Evolutionary conservation across 2,888 invertebrate genomes (phyloP).

Genomic region (Amblyjoppa proteus): DNA sequence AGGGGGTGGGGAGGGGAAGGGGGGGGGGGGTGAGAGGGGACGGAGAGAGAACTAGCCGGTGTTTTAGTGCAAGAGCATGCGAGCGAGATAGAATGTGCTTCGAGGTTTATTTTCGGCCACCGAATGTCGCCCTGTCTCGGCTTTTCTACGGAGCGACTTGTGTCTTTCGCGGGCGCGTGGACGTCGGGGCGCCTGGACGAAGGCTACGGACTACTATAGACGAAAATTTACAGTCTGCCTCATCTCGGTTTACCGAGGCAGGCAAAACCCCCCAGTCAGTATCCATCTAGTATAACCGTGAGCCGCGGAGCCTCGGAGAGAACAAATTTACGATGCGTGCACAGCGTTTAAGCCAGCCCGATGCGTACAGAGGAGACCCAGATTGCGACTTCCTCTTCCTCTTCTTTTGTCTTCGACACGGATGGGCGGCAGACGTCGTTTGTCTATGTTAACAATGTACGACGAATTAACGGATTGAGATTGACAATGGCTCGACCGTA

Average conservation of each 20-base stretch:
- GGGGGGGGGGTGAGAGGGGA: not conserved
- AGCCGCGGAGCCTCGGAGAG: constrained; percentile 12
- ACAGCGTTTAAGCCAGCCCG: not conserved
- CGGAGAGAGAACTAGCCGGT: not conserved
- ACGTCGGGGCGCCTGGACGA: constrained; percentile 55
- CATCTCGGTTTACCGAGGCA: not conserved
- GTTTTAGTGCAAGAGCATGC: constrained; percentile 39
- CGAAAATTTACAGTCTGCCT: constrained; percentile 13
- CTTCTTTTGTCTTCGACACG: constrained; percentile 56
- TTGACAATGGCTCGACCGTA: not conserved
- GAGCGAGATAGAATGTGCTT: constrained; percentile 72
- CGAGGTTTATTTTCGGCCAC: constrained; percentile 82
- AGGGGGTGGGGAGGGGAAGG: constrained; percentile 3
- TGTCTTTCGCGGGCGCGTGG: constrained; percentile 33
- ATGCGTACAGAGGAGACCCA: constrained; percentile 7
- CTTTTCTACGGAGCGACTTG: constrained; percentile 63
- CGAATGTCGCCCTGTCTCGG: constrained; percentile 75
- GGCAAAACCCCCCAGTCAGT: constrained; percentile 16
- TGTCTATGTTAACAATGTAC: constrained; percentile 4
- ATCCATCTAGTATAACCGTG: not conserved
- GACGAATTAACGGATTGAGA: not conserved
- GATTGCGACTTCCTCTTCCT: constrained; percentile 56
- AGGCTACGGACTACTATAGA: constrained; percentile 27
- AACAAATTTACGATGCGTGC: constrained; percentile 37
- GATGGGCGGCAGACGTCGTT: not conserved